Percentiles rank a stretch among this genome's conserved stretches.
Conservation (phyloP, 2,797 vertebrate species). For the Aplochiton taeniatus region DNA sequence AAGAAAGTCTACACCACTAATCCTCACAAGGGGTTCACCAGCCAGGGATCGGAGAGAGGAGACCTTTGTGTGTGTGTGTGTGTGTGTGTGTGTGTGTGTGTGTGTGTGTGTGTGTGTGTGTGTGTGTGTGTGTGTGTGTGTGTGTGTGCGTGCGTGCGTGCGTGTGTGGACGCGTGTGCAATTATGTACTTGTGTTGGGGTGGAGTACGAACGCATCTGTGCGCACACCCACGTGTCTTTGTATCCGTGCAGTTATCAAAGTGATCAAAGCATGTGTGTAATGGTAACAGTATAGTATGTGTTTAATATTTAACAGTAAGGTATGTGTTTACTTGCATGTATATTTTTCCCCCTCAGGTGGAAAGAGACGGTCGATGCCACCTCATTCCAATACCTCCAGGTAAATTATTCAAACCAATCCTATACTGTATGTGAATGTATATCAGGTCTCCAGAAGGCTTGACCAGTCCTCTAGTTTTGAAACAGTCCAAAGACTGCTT, state of each 20-base stretch:
- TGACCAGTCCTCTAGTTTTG: constrained; percentile 6
- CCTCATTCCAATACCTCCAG: constrained; percentile 23
- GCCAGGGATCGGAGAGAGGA: constrained; percentile 28
- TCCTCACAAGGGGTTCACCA: constrained; percentile 58
- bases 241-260: neutral
- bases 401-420: constrained; percentile 71
- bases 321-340: constrained; percentile 3
- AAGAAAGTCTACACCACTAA: constrained; percentile 80
- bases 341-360: constrained; percentile 3
- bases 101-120: constrained; percentile 7
- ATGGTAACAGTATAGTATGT: constrained; percentile 5
- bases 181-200: constrained; percentile 3
- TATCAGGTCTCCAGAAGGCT: constrained; percentile 41
- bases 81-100: constrained; percentile 26
- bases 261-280: neutral
- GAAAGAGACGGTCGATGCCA: constrained; percentile 4
- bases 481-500: too few relatives aligned
- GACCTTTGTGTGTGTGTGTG: constrained; percentile 11
- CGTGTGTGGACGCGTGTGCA: neutral
- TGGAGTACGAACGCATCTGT: neutral
- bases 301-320: neutral
- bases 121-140: constrained; percentile 12
- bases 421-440: constrained; percentile 30
- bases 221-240: constrained; percentile 8
- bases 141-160: constrained; percentile 1